phyloP scores from a whole-genome alignment of 2,888 invertebrate species.

The Quadroppia sp. region DNA sequence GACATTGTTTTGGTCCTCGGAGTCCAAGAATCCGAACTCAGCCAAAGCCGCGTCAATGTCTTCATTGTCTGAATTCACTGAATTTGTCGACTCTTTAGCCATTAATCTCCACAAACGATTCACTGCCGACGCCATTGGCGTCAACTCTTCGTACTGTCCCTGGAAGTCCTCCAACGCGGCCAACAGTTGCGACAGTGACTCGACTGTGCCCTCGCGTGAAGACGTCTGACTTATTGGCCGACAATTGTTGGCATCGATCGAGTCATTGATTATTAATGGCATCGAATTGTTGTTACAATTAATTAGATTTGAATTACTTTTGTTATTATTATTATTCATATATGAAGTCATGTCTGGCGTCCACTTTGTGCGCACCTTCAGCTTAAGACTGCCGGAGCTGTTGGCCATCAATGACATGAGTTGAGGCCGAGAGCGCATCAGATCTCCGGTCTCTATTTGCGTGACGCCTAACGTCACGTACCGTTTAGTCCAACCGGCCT shows the following conservation, averaged over 20 bases:
- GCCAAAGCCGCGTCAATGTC: conserved; percentile 29
- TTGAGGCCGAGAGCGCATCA: conserved; percentile 24
- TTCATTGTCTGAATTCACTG: conserved; percentile 3
- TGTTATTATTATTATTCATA: neutral
- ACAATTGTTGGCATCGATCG: neutral
- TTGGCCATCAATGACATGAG: conserved; percentile 34
- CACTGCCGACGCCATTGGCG: conserved; percentile 13
- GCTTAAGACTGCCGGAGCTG: conserved; percentile 32
- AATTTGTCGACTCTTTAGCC: neutral
- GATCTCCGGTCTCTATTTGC: conserved; percentile 15
- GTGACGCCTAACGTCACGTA: conserved; percentile 36
- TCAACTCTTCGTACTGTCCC: conserved; percentile 39
- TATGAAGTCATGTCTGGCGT: neutral
- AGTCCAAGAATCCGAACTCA: conserved; percentile 29
- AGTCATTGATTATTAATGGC: neutral
- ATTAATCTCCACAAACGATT: conserved; percentile 2
- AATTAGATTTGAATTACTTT: conserved; percentile 8
- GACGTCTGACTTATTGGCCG: neutral
- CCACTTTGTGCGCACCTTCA: conserved; percentile 23
- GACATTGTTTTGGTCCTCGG: conserved; percentile 26
- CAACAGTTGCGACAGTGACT: conserved; percentile 6
- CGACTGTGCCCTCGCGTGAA: neutral
- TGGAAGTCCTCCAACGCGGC: conserved; percentile 36
- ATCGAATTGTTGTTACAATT: neutral
- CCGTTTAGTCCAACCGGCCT: conserved; percentile 35